Percentiles rank a stretch among this genome's conserved stretches.
phyloP scores from a whole-genome alignment of 1,140 invertebrate species.

The Drosophila quadrilineata region DNA sequence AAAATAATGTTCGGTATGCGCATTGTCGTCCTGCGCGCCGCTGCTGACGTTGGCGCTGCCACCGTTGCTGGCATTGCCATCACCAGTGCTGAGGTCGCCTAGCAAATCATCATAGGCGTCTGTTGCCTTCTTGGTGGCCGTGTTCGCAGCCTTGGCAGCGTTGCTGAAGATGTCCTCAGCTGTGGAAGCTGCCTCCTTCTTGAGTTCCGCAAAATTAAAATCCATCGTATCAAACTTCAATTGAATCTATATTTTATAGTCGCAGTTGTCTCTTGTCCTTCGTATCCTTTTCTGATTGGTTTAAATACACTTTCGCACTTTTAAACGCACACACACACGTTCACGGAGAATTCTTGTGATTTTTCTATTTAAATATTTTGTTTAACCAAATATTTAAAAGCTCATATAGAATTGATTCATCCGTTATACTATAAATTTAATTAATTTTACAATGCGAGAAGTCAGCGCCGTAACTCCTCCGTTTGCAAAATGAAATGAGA shows the following conservation, averaged over 20 bases:
- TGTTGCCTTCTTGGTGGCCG: conserved; percentile 38
- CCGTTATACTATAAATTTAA: conserved; percentile 42
- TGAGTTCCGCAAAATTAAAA: conserved; percentile 69
- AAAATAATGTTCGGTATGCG: conserved; percentile 73
- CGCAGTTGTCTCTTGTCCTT: background rate
- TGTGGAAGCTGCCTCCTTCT: conserved; percentile 71
- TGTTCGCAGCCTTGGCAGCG: conserved; percentile 27
- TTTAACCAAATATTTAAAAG: conserved; percentile 7
- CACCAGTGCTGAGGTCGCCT: conserved; percentile 20
- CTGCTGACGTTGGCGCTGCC: conserved; percentile 43
- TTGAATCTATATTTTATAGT: conserved; percentile 1
- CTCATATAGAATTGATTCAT: background rate
- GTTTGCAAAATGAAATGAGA: conserved; percentile 37
- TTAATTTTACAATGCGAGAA: conserved; percentile 21
- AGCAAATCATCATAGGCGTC: conserved; percentile 40
- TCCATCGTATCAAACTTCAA: conserved; percentile 46
- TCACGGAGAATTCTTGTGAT: conserved; percentile 1
- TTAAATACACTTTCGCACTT: conserved; percentile 1
- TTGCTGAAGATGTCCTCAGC: conserved; percentile 62
- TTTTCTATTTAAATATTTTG: conserved; percentile 16
- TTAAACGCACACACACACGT: conserved; percentile 10
- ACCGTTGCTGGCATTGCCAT: conserved; percentile 11
- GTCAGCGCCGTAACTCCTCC: conserved; percentile 4
- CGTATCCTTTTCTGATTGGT: conserved; percentile 38
- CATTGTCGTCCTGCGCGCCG: conserved; percentile 71